Conservation (phyloP, 1,140 invertebrate genomes). For the Drosophila saltans region DNA sequence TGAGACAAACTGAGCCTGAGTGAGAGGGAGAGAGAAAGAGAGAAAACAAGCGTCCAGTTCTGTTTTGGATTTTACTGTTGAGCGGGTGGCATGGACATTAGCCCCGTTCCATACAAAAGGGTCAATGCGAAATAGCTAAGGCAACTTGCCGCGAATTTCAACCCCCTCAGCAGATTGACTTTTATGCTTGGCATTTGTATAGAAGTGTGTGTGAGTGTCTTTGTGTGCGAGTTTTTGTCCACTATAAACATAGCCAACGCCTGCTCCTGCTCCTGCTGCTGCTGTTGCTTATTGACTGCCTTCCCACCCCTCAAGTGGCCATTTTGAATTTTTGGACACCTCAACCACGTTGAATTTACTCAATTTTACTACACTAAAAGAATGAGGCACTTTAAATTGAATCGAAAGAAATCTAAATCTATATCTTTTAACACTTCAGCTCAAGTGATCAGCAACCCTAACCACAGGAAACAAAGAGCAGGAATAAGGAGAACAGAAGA, state of each 20-base stretch:
- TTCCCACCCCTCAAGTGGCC: slow-evolving; percentile 16
- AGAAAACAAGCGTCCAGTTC: slow-evolving; percentile 19
- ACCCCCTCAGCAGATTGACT: slow-evolving; percentile 21
- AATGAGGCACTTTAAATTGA: neutral
- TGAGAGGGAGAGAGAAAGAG: slow-evolving; percentile 18
- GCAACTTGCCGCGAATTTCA: slow-evolving; percentile 8
- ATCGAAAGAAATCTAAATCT: too few relatives aligned
- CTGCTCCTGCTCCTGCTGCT: neutral
- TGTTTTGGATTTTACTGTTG: slow-evolving; percentile 34
- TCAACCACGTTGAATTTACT: slow-evolving; percentile 8
- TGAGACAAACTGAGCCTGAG: neutral
- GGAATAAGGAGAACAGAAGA: too few relatives aligned
- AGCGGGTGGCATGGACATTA: slow-evolving; percentile 15
- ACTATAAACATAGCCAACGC: slow-evolving; percentile 11
- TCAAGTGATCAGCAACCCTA: neutral
- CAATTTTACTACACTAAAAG: neutral
- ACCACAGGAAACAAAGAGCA: too few relatives aligned
- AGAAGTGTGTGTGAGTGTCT: neutral
- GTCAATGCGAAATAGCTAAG: slow-evolving; percentile 10
- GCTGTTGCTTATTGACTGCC: neutral
- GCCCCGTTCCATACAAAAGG: slow-evolving; percentile 12
- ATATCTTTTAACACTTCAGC: too few relatives aligned
- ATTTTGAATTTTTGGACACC: slow-evolving; percentile 19
- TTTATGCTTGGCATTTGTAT: slow-evolving; percentile 9
- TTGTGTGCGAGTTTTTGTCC: slow-evolving; percentile 10